These are phyloP conservation scores for Panulirus ornatus DNA, from an alignment of 1,140 invertebrate species.

Conservation along the genomic window DNA sequence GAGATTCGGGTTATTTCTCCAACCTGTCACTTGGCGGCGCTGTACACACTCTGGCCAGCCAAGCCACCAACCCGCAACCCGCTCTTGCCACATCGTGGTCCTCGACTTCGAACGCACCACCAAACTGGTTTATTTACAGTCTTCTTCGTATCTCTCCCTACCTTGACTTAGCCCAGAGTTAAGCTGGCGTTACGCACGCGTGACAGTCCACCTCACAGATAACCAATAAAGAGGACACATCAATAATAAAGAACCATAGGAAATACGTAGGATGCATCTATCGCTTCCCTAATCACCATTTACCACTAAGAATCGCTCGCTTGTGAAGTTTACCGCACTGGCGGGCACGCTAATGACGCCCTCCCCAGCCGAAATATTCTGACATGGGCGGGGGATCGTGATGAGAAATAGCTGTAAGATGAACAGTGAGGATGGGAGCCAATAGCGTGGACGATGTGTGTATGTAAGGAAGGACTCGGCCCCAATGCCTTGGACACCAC, in stretches of 20 bases:
- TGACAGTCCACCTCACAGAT: neutral
- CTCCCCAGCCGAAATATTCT: constrained; percentile 14
- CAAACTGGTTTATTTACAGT: neutral
- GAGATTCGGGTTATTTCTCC: constrained; percentile 52
- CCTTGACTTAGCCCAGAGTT: neutral
- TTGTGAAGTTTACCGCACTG: constrained; percentile 54
- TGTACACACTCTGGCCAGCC: constrained; percentile 35
- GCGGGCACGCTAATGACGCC: neutral
- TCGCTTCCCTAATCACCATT: constrained; percentile 20
- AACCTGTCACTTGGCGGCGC: constrained; percentile 56
- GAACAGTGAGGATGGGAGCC: constrained; percentile 13
- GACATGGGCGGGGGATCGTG: neutral
- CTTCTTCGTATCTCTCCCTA: neutral
- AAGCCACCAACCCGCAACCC: neutral
- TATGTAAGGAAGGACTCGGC: too few relatives aligned
- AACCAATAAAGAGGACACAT: too few relatives aligned
- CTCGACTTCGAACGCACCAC: neutral
- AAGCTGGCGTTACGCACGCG: too few relatives aligned
- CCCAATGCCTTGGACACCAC: too few relatives aligned
- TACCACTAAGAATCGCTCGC: constrained; percentile 36
- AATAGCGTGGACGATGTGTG: neutral
- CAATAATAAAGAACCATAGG: too few relatives aligned
- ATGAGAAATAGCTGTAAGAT: constrained; percentile 20
- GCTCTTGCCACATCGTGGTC: neutral
- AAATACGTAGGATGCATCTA: neutral